A percentile compares a stretch with the other conserved stretches of the same genome.
Evolutionary conservation across 1,140 invertebrate species (phyloP).

Genomic region (Conus betulinus): DNA sequence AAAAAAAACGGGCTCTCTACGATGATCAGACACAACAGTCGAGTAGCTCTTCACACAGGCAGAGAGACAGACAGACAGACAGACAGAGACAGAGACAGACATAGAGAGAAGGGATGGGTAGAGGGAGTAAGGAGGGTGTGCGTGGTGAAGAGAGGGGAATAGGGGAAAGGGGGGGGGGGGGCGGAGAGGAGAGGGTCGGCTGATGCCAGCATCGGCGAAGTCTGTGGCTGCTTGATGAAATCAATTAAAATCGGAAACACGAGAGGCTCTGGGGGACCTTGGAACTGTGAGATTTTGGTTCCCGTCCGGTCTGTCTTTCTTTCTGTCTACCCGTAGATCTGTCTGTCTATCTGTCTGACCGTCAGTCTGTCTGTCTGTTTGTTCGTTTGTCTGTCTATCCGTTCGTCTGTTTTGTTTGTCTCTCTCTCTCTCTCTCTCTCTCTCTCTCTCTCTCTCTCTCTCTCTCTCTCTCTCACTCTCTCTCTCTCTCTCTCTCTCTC

Average conservation of each 20-base stretch:
- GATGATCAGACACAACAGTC: too few species aligned
- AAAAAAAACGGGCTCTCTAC: too few species aligned
- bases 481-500: constrained; percentile 1
- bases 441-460: neutral
- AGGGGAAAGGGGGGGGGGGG: neutral
- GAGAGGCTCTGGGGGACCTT: constrained; percentile 16
- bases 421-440: neutral
- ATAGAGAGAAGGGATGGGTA: too few species aligned
- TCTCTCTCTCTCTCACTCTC: neutral
- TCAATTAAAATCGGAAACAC: constrained; percentile 30
- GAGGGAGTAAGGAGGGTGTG: neutral
- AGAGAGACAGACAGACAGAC: neutral
- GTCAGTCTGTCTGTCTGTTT: constrained; percentile 15
- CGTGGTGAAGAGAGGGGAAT: neutral
- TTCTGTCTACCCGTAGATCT: neutral
- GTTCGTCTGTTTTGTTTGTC: neutral
- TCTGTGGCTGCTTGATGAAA: constrained; percentile 13
- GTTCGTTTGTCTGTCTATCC: neutral
- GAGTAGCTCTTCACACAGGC: too few species aligned
- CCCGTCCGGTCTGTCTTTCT: neutral
- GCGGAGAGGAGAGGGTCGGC: neutral
- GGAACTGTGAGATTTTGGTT: neutral
- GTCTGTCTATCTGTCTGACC: constrained; percentile 11
- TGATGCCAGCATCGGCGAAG: neutral
- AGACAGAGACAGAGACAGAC: neutral